A percentile compares a stretch with the other conserved stretches of the same genome.
Evolutionary conservation across 2,113 vertebrate species (phyloP).

Genomic region (Zosterops borbonicus): DNA sequence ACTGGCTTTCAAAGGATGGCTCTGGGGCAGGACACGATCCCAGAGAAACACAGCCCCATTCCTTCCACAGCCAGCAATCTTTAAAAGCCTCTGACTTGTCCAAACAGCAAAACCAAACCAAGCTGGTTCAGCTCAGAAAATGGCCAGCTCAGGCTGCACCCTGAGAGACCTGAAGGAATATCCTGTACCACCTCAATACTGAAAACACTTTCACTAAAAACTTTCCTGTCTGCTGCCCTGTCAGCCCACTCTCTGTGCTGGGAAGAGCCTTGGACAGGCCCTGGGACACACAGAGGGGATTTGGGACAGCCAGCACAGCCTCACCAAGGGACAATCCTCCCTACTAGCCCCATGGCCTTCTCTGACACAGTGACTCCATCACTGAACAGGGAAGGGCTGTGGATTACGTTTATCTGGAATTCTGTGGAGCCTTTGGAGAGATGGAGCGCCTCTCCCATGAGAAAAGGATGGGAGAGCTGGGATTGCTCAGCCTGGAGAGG

Average conservation of each 20-base stretch:
- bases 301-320: not conserved
- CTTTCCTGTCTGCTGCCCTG: not conserved
- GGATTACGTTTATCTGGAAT: not conserved
- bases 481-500: not conserved
- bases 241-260: not conserved
- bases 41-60: not conserved
- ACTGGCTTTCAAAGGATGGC: not conserved
- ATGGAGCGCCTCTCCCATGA: not conserved
- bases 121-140: not conserved
- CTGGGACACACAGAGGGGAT: not conserved
- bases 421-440: not conserved
- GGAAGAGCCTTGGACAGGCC: not conserved
- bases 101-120: not conserved
- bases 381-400: not conserved
- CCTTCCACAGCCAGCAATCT: not conserved
- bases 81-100: not conserved
- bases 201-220: not conserved
- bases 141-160: not conserved
- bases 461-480: not conserved
- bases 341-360: fast-evolving
- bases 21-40: not conserved
- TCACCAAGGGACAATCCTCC: not conserved
- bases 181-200: not conserved
- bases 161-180: not conserved
- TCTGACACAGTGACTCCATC: not conserved